A percentile compares a stretch with the other conserved stretches of the same genome.
phyloP scores from a whole-genome alignment of 2,797 vertebrate genomes.

The Sebastolobus altivelis region DNA sequence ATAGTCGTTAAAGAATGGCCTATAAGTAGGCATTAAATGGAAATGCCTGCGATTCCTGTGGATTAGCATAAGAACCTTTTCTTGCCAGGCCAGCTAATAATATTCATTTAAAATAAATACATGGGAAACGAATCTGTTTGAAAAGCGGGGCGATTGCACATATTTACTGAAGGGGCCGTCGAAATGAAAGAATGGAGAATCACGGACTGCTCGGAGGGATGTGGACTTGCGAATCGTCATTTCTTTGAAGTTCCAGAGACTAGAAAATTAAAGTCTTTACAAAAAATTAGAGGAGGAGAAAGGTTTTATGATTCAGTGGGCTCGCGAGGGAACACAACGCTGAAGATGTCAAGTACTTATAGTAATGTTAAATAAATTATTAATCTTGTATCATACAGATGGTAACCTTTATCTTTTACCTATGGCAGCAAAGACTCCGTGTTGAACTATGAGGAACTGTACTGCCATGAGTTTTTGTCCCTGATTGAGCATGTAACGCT shows the following conservation, averaged over 20 bases:
- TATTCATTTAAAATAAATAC: constrained; percentile 87
- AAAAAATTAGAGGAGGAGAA: constrained; percentile 81
- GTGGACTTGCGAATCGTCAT: constrained; percentile 75
- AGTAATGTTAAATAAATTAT: constrained; percentile 34
- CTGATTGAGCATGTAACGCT: constrained; percentile 41
- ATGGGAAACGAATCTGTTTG: constrained; percentile 77
- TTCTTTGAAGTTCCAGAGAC: constrained; percentile 83
- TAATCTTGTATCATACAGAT: constrained; percentile 46
- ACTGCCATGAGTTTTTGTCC: constrained; percentile 10
- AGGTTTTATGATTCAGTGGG: constrained; percentile 61
- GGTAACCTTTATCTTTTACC: constrained; percentile 44
- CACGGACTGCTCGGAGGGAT: constrained; percentile 80
- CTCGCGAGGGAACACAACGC: constrained; percentile 51
- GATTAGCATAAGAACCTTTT: constrained; percentile 89
- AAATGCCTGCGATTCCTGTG: constrained; percentile 87
- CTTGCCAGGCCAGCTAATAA: constrained; percentile 88
- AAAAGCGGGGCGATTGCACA: constrained; percentile 82
- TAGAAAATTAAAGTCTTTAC: constrained; percentile 86
- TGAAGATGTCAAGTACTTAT: constrained; percentile 59
- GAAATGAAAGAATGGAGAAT: constrained; percentile 82
- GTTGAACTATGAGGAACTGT: constrained; percentile 17
- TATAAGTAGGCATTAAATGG: constrained; percentile 84
- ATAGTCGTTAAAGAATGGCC: constrained; percentile 87
- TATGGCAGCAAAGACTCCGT: constrained; percentile 14
- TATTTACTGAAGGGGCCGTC: constrained; percentile 84